Conservation (phyloP, 2,797 vertebrate species). For the Aplochiton taeniatus region DNA sequence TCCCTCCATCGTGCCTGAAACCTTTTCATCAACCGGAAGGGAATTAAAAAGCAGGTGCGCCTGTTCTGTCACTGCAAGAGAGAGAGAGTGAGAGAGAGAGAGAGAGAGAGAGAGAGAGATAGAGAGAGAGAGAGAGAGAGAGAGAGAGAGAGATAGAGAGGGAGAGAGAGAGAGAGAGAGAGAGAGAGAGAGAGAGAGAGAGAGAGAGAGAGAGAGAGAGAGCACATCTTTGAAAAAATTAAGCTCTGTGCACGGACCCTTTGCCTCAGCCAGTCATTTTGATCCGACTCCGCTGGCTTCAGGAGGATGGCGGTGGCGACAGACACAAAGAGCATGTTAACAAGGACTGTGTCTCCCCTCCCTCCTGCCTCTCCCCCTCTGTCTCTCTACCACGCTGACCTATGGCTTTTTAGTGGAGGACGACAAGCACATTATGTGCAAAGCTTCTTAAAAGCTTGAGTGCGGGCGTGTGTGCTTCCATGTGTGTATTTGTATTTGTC, state of each 20-base stretch:
- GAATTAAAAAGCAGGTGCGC: constrained; percentile 34
- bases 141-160: background rate
- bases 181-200: too few species aligned
- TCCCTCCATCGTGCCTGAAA: background rate
- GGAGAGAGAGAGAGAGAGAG: too few species aligned
- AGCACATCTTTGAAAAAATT: background rate
- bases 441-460: constrained; percentile 74
- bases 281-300: too few species aligned
- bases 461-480: too few species aligned
- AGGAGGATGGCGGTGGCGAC: constrained; percentile 47
- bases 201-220: too few species aligned
- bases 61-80: constrained; percentile 1
- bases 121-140: too few species aligned
- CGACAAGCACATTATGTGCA: constrained; percentile 70
- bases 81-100: too few species aligned
- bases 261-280: constrained; percentile 19
- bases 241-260: constrained; percentile 12
- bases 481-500: constrained; percentile 11
- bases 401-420: constrained; percentile 53
- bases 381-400: constrained; percentile 50
- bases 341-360: constrained; percentile 37
- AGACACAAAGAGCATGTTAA: constrained; percentile 68
- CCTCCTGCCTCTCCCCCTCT: constrained; percentile 23
- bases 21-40: background rate
- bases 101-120: too few species aligned